phyloP scores from a whole-genome alignment of 64 coral and sea anemone genomes.

The Actinia equina region DNA sequence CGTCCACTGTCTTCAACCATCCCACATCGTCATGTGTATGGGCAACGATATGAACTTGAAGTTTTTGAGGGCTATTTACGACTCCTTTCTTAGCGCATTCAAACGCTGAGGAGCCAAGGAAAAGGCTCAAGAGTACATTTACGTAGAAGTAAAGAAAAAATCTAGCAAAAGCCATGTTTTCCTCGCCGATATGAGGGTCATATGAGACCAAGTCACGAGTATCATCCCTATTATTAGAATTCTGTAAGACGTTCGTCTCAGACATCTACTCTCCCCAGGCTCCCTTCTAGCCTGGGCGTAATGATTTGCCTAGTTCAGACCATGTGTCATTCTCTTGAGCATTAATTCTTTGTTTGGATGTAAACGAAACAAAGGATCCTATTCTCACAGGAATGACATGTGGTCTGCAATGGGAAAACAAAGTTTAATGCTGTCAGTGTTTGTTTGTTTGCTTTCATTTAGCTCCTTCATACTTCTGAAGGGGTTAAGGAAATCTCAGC shows the following conservation, averaged over 20 bases:
- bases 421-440: too few species aligned
- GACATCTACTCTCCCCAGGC: background rate
- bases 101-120: constrained; percentile 5
- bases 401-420: too few species aligned
- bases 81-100: constrained; percentile 1
- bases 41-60: constrained; percentile 48
- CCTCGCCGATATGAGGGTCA: background rate
- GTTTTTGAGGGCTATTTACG: background rate
- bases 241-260: background rate
- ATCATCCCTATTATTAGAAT: background rate
- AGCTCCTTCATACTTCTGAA: too few species aligned
- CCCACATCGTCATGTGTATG: constrained; percentile 60
- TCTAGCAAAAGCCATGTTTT: background rate
- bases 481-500: too few species aligned
- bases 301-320: too few species aligned
- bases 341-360: too few species aligned
- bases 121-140: background rate
- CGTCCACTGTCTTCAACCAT: constrained; percentile 62
- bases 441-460: too few species aligned
- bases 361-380: too few species aligned
- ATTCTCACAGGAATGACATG: too few species aligned
- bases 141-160: background rate
- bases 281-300: background rate
- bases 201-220: constrained; percentile 53
- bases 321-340: too few species aligned